phyloP scores from a whole-genome alignment of 2,888 invertebrate species.

The Rapana venosa region DNA sequence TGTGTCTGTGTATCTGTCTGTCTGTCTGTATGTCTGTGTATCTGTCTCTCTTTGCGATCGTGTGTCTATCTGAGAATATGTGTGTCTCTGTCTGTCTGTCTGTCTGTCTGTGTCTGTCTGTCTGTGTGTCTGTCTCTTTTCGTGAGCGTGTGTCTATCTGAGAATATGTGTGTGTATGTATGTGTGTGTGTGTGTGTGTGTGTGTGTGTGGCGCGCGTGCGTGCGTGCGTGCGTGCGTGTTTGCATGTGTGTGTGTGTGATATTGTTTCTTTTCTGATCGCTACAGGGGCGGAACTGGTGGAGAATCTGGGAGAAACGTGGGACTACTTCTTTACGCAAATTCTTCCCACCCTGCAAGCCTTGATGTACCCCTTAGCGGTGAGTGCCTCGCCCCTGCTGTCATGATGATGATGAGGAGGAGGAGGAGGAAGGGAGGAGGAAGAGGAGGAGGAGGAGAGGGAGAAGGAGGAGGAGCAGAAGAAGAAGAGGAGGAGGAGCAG shows the following conservation, averaged over 20 bases:
- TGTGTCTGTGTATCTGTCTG: too few relatives aligned
- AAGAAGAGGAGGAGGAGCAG: too few relatives aligned
- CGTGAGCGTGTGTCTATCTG: neutral
- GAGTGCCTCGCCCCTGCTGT: constrained; percentile 12
- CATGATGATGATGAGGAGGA: too few relatives aligned
- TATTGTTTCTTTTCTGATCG: neutral
- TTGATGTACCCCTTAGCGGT: constrained; percentile 64
- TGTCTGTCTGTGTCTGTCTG: too few relatives aligned
- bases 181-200: neutral
- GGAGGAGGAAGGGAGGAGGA: too few relatives aligned
- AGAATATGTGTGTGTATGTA: neutral
- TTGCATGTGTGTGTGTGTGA: neutral
- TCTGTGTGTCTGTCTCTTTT: too few relatives aligned
- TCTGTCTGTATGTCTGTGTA: too few relatives aligned
- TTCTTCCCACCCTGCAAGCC: constrained; percentile 67
- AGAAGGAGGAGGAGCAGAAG: too few relatives aligned
- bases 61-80: too few relatives aligned
- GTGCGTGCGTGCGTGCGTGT: neutral
- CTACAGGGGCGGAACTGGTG: constrained; percentile 62
- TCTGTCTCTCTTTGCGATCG: too few relatives aligned
- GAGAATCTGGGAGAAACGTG: constrained; percentile 69
- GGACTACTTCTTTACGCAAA: constrained; percentile 70
- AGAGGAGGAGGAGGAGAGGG: too few relatives aligned
- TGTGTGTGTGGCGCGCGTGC: neutral
- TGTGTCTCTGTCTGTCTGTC: too few relatives aligned